phyloP scores from a whole-genome alignment of 2,888 invertebrate genomes.

The Lepidochitona cinerea region DNA sequence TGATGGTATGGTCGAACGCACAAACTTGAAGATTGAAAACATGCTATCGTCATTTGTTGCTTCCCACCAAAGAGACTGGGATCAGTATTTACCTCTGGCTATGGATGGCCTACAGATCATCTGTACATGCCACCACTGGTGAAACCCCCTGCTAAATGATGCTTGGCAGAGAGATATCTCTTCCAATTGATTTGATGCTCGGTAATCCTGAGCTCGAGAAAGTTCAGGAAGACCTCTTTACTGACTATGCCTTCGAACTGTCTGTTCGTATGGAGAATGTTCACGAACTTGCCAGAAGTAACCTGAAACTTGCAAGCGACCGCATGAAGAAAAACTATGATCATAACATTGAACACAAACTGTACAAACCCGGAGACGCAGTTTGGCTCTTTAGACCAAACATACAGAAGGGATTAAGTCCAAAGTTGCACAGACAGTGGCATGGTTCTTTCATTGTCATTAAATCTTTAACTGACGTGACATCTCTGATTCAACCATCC shows the following conservation, averaged over 20 bases:
- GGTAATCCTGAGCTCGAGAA: not conserved
- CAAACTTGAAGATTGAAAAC: slow-evolving; percentile 23
- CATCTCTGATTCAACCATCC: not conserved
- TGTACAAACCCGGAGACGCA: slow-evolving; percentile 12
- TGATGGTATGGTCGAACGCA: slow-evolving; percentile 21
- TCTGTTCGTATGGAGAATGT: not conserved
- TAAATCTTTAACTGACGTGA: slow-evolving; percentile 16
- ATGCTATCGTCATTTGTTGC: slow-evolving; percentile 23
- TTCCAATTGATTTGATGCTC: not conserved
- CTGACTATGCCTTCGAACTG: slow-evolving; percentile 11
- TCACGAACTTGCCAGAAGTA: slow-evolving; percentile 18
- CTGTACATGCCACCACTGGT: slow-evolving; percentile 26
- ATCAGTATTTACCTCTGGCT: slow-evolving; percentile 16
- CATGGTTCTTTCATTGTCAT: slow-evolving; percentile 11
- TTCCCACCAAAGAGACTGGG: slow-evolving; percentile 23
- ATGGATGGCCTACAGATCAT: slow-evolving; percentile 34
- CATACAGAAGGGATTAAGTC: slow-evolving; percentile 6
- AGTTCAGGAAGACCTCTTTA: too few relatives aligned
- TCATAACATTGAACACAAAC: not conserved
- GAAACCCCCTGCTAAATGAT: slow-evolving; percentile 24
- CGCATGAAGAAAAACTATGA: slow-evolving; percentile 16
- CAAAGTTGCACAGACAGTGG: slow-evolving; percentile 19
- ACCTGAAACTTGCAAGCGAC: slow-evolving; percentile 11
- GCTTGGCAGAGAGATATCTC: slow-evolving; percentile 23
- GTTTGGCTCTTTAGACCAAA: slow-evolving; percentile 7